Evolutionary conservation across 2,113 vertebrate species (phyloP).

Genomic region (Cavia porcellus): DNA sequence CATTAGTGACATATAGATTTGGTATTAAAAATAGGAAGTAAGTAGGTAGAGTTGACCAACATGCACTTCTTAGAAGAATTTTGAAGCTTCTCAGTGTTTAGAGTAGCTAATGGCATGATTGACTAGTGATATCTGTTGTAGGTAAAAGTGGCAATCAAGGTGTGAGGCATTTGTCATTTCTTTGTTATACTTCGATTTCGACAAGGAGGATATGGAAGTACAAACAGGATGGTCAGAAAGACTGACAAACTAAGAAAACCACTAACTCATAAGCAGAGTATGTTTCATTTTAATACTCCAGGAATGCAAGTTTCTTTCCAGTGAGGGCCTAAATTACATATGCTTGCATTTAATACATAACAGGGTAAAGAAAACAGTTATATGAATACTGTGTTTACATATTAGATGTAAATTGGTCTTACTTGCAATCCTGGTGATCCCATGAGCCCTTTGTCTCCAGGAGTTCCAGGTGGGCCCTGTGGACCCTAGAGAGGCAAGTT

Average conservation of each 20-base stretch:
- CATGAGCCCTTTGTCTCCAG: constrained; percentile 88
- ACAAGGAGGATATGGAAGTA: not conserved
- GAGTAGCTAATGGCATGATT: not conserved
- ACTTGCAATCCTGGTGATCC: constrained; percentile 88
- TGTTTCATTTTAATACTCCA: constrained; percentile 8
- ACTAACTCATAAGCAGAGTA: not conserved
- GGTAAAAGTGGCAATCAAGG: not conserved
- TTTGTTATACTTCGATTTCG: constrained; percentile 23
- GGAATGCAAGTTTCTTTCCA: constrained; percentile 2
- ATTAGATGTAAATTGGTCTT: constrained; percentile 35
- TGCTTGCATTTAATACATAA: constrained; percentile 29
- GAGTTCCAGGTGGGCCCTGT: constrained; percentile 87
- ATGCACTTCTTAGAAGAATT: constrained; percentile 10
- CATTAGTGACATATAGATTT: not conserved
- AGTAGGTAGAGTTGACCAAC: not conserved
- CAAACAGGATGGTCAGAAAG: constrained; percentile 15
- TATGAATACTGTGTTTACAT: not conserved
- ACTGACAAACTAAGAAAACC: constrained; percentile 35
- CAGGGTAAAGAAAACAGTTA: not conserved
- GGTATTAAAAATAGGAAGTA: not conserved
- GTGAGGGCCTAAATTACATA: constrained; percentile 65
- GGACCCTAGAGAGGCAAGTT: constrained; percentile 88
- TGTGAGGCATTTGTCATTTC: not conserved
- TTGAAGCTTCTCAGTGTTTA: constrained; percentile 30
- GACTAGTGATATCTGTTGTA: not conserved